Conservation (phyloP, 2,888 invertebrate genomes). For the Hoplodrina blanda region DNA sequence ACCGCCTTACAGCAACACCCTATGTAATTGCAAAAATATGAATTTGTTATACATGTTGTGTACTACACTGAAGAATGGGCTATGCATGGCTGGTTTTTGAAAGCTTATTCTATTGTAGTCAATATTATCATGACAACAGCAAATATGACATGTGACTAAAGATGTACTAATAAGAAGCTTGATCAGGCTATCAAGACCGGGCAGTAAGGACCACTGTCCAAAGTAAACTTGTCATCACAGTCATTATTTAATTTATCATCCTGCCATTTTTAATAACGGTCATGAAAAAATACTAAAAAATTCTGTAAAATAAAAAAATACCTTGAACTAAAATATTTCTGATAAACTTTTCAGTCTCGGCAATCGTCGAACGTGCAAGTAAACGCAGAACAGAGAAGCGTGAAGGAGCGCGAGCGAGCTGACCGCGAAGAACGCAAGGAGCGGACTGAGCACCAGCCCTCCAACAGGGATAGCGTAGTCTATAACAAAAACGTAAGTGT, state of each 20-base stretch:
- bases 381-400: slow-evolving; percentile 82
- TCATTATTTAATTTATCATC: too few species aligned
- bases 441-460: slow-evolving; percentile 77
- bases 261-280: too few species aligned
- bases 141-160: not conserved
- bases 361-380: slow-evolving; percentile 80
- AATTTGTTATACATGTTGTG: too few species aligned
- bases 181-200: not conserved
- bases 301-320: too few species aligned
- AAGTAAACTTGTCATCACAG: too few species aligned
- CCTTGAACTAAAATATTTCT: not conserved
- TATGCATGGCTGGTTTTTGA: not conserved
- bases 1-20: too few species aligned
- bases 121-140: not conserved
- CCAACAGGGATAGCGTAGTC: slow-evolving; percentile 81
- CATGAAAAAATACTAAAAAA: too few species aligned
- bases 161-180: not conserved
- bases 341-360: slow-evolving; percentile 74
- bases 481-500: slow-evolving; percentile 83
- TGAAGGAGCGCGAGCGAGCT: slow-evolving; percentile 79
- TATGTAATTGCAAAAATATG: too few species aligned
- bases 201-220: too few species aligned
- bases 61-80: too few species aligned
- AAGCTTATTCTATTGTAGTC: not conserved
- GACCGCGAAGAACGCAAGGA: slow-evolving; percentile 82